Evolutionary conservation across 37 sponge, comb jelly and placozoan genomes (phyloP).

Genomic region (Dysidea cf. avara): DNA sequence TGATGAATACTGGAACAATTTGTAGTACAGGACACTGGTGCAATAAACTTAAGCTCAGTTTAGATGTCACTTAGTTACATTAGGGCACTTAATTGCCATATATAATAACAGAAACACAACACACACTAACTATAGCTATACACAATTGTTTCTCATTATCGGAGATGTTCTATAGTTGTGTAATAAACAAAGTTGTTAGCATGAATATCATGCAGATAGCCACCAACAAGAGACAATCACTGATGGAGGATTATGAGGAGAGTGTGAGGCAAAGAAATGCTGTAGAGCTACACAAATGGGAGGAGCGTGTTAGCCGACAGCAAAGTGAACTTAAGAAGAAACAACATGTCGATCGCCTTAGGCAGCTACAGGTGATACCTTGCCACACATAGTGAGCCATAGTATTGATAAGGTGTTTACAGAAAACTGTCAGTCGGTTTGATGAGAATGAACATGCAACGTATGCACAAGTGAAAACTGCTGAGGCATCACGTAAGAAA

Average conservation of each 20-base stretch:
- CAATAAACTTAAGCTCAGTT: too few species aligned
- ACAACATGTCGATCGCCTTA: conserved; percentile 49
- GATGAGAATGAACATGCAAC: conserved; percentile 55
- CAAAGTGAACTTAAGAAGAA: conserved; percentile 45
- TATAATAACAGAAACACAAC: too few species aligned
- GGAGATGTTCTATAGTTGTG: too few species aligned
- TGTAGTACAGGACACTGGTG: too few species aligned
- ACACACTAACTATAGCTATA: too few species aligned
- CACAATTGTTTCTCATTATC: too few species aligned
- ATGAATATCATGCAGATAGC: conserved; percentile 39
- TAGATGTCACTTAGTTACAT: too few species aligned
- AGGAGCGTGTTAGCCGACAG: background rate
- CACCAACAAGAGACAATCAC: conserved; percentile 19
- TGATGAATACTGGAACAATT: too few species aligned
- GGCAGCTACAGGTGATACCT: conserved; percentile 48
- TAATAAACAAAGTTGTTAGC: too few species aligned
- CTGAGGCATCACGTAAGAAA: conserved; percentile 59
- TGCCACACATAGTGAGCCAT: background rate
- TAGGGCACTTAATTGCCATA: too few species aligned
- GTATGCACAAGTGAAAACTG: conserved; percentile 42
- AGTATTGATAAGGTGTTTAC: background rate
- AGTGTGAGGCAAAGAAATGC: conserved; percentile 33
- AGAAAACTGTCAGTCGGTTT: conserved; percentile 43
- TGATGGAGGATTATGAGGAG: conserved; percentile 21
- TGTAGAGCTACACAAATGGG: conserved; percentile 42